Base-by-base conservation (phyloP, 2,113 vertebrate genomes). In the Micronycteris hirsuta region DNA sequence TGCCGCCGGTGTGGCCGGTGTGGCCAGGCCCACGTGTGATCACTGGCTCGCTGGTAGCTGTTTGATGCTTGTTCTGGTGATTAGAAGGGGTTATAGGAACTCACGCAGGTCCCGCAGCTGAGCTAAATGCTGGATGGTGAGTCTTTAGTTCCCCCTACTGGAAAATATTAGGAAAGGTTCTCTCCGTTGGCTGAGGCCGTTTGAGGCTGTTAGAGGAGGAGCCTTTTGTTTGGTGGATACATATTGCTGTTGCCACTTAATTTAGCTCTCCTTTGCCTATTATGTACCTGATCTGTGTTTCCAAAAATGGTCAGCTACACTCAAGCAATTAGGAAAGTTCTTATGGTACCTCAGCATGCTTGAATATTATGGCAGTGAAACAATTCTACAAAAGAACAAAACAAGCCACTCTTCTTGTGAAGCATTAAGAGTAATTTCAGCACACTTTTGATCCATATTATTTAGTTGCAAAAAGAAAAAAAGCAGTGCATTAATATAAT, bases 111-210 rank as follows among this genome's bases (percentile, higher is more conserved):
- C 86, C 43, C 12, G 3, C 24, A n/a, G 22, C 28, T 6, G 7
- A 86, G 91, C 70, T 24, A 5, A 16, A 63, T 4, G 58, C 83
- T 92, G 31, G 95, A 96, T 71, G 54, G 97, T 98, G 99, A 99
- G 97, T 96, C 99, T 98, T 98, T 98, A 98, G 99, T 98, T 98
- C 99, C 99, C 99, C 99, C 99, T 99, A 98, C 99, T 99, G 99
- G 97, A 95, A 73, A 16, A 54, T 47, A 38, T 70, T 71, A 33
- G 95, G 14, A 95, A 97, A 78, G 71, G 47, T 38, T 33, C 67
- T 77, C 71, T 54, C 56, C 22, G 3, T 41, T 20, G 54, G 36
- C 61, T 74, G 83, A 81, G 88, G 47, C 56, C 36, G 1, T 49
- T 31, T 61, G 52, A 87, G 68, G 52, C 17, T 2, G 16, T 45